Evolutionary conservation across 1,140 invertebrate genomes (phyloP).

Genomic region (Drosophila lacertosa): DNA sequence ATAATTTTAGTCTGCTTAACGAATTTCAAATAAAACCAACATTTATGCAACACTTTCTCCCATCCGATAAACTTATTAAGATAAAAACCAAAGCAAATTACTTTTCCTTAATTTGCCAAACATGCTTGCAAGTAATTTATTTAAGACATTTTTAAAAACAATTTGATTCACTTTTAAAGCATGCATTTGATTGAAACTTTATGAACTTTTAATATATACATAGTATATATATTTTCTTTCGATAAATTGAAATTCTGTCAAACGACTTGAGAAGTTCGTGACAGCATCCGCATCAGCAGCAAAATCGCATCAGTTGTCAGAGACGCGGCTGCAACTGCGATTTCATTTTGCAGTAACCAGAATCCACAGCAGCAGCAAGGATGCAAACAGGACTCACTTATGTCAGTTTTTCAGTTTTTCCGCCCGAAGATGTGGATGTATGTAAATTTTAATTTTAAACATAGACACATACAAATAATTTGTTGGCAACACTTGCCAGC

Average conservation of each 20-base stretch:
- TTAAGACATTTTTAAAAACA: neutral
- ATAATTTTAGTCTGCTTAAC: too few relatives aligned
- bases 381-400: constrained; percentile 13
- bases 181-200: neutral
- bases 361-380: constrained; percentile 8
- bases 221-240: neutral
- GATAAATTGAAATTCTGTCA: constrained; percentile 1
- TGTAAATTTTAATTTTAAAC: constrained; percentile 79
- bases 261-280: neutral
- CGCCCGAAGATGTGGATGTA: constrained; percentile 47
- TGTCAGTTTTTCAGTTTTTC: constrained; percentile 19
- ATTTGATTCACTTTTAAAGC: neutral
- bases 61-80: too few relatives aligned
- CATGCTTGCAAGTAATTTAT: neutral
- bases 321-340: constrained; percentile 36
- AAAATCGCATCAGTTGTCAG: constrained; percentile 54
- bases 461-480: constrained; percentile 78
- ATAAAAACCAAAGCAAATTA: too few relatives aligned
- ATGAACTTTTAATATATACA: neutral
- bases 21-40: too few relatives aligned
- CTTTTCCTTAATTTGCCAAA: too few relatives aligned
- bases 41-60: too few relatives aligned
- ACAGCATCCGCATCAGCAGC: constrained; percentile 8
- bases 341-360: constrained; percentile 10
- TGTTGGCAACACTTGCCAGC: constrained; percentile 72